phyloP scores from a whole-genome alignment of 2,888 invertebrate genomes.

The Alloplasta piceator region DNA sequence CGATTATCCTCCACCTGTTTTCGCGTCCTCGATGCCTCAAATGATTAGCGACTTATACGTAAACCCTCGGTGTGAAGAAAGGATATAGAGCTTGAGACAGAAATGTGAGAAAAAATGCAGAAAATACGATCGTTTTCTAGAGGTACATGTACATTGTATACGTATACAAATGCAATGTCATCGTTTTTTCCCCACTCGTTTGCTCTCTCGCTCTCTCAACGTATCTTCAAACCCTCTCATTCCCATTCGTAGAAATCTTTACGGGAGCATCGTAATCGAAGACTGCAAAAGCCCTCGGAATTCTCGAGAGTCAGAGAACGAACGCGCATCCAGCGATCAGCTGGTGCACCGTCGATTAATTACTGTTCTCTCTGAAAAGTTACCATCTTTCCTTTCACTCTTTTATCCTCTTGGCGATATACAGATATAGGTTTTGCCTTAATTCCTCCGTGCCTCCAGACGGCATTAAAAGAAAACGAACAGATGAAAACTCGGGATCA shows the following conservation, averaged over 20 bases:
- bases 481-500: constrained; percentile 17
- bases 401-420: background rate
- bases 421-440: constrained; percentile 2
- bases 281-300: constrained; percentile 32
- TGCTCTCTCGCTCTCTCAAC: constrained; percentile 11
- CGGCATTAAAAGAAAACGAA: constrained; percentile 14
- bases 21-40: constrained; percentile 23
- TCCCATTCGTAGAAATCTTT: constrained; percentile 49
- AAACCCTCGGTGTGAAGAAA: background rate
- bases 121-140: background rate
- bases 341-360: constrained; percentile 38
- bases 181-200: background rate
- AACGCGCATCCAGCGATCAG: constrained; percentile 17
- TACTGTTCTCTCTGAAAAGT: constrained; percentile 53
- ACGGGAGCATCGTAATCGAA: constrained; percentile 20
- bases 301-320: constrained; percentile 26
- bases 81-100: constrained; percentile 9
- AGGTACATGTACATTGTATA: constrained; percentile 8
- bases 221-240: constrained; percentile 33
- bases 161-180: background rate
- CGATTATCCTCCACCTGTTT: constrained; percentile 46
- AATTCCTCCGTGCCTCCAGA: constrained; percentile 13
- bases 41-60: background rate
- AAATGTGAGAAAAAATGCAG: background rate
- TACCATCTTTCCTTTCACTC: constrained; percentile 10